A percentile compares a stretch with the other conserved stretches of the same genome.
phyloP scores from a whole-genome alignment of 2,113 vertebrate genomes.

The Rhinoderma darwinii region DNA sequence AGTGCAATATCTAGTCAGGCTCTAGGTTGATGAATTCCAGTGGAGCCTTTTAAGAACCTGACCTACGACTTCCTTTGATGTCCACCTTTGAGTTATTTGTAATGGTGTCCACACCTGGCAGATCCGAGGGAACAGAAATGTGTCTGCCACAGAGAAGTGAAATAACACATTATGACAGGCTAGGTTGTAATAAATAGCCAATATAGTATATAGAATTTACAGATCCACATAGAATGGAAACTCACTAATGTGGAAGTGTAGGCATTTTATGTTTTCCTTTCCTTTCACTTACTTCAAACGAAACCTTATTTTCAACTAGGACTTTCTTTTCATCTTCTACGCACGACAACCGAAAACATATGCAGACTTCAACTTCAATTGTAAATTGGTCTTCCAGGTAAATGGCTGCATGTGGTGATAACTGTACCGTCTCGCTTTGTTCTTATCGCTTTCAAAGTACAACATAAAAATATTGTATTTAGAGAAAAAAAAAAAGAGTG shows the following conservation, averaged over 20 bases:
- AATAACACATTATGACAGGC: constrained; percentile 61
- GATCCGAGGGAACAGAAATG: constrained; percentile 61
- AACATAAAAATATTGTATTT: constrained; percentile 29
- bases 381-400: constrained; percentile 65
- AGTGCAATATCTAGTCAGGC: constrained; percentile 55
- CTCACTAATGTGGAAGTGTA: constrained; percentile 53
- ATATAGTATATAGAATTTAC: constrained; percentile 45
- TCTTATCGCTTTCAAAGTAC: constrained; percentile 37
- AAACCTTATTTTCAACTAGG: constrained; percentile 56
- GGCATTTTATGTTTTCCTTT: constrained; percentile 57
- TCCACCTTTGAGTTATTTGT: constrained; percentile 61
- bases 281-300: constrained; percentile 47
- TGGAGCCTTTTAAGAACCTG: constrained; percentile 61
- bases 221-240: constrained; percentile 52
- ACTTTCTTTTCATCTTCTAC: constrained; percentile 60
- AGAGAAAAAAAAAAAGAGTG: constrained; percentile 1
- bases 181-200: constrained; percentile 58
- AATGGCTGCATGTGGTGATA: constrained; percentile 60
- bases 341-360: constrained; percentile 35
- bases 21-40: constrained; percentile 60
- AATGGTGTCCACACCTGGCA: constrained; percentile 65
- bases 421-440: constrained; percentile 44
- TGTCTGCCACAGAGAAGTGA: constrained; percentile 63
- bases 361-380: constrained; percentile 50
- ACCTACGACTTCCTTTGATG: constrained; percentile 62